Base-by-base conservation (phyloP, 2,797 vertebrate genomes). In the Mormyrus hasselquistii region DNA sequence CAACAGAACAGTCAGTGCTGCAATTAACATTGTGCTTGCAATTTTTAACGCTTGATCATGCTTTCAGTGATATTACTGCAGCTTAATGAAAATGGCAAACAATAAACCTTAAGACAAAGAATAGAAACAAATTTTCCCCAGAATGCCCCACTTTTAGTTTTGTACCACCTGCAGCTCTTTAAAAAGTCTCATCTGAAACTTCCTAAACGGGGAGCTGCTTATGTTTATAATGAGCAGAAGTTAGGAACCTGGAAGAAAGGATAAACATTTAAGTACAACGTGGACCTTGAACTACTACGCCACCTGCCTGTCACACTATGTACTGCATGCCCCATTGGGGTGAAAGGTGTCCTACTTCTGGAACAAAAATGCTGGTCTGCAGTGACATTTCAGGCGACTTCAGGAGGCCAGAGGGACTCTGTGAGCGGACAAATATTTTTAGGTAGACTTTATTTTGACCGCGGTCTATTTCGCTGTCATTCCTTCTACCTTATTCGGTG, bases 391-490 rank as follows among this genome's bases (percentile, higher is more conserved):
- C 65, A 73, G 65, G 29, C 65, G 38, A 73, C 65, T 73, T 73
- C 29, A 73, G 65, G 10, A 16, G 65, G 29, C 65, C 65, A 38
- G 29, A 73, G 65, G 29, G 65, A 73, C 29, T 38, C 65, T 38
- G 65, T 73, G 29, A 73, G 65, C 65, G 29, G 65, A 73, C 65
- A 73, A 73, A 73, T 73, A 73, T 73, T 73, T 73, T 73, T 73
- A 73, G 65, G 29, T 73, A 73, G 65, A 73, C 29, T 73, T 38
- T 69, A 69, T 73, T 73, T 73, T 73, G 65, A 73, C 65, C 29
- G 29, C 1, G 65, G 29, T 73, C 65, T 73, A 73, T 38, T 38
- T 73, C 65, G 16, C 65, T 73, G 65, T 38, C 29, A 38, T 73
- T 73, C 29, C 29, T 73, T 38, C 65, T 38, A 73, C 65, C 29